Conservation (phyloP, 1,140 invertebrate genomes). For the Pseudomyrmex cubaensis region DNA sequence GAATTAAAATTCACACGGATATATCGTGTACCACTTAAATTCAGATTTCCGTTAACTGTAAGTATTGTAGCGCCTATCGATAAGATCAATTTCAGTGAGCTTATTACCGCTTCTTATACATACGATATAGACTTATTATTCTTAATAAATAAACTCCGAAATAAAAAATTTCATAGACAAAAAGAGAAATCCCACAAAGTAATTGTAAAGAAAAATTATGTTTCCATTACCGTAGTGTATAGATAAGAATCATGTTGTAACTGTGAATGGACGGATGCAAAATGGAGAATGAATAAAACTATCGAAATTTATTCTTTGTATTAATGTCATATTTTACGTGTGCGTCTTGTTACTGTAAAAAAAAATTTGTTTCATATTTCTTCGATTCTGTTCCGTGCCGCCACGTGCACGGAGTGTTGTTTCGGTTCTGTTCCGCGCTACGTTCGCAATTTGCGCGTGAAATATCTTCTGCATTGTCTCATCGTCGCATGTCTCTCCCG, state of each 20-base stretch:
- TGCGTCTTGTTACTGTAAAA: constrained; percentile 3
- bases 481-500: too few relatives aligned
- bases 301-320: constrained; percentile 41
- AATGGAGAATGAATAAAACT: constrained; percentile 48
- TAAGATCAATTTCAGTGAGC: constrained; percentile 47
- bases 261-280: constrained; percentile 40
- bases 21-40: constrained; percentile 13
- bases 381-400: too few relatives aligned
- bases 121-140: constrained; percentile 16
- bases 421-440: too few relatives aligned
- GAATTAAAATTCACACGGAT: constrained; percentile 31
- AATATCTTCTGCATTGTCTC: too few relatives aligned
- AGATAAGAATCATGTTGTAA: constrained; percentile 40
- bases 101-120: constrained; percentile 47
- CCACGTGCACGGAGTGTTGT: too few relatives aligned
- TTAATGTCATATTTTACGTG: constrained; percentile 7
- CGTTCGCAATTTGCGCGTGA: too few relatives aligned
- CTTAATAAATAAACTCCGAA: not conserved
- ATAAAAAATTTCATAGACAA: constrained; percentile 30
- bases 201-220: constrained; percentile 52
- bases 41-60: constrained; percentile 24
- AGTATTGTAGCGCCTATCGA: constrained; percentile 10
- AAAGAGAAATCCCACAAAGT: not conserved
- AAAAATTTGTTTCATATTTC: not conserved
- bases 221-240: constrained; percentile 32